Base-by-base conservation (phyloP, 2,797 vertebrate genomes). In the Menidia menidia region DNA sequence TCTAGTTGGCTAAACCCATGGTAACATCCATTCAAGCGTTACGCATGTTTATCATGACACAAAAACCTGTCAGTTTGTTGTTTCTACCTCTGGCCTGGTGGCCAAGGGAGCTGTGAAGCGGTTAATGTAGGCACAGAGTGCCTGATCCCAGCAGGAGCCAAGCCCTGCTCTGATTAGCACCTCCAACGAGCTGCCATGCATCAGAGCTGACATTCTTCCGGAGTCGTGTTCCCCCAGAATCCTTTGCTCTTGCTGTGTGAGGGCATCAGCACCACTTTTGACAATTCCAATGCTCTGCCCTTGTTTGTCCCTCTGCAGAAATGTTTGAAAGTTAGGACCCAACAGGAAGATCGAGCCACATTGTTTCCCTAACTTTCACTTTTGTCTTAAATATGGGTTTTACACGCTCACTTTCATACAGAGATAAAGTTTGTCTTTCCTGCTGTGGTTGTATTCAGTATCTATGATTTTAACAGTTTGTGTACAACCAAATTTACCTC, bases 191-290 rank as follows among this genome's bases (percentile, higher is more conserved):
- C 86, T 76, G 87, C 95, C 95, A 95, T 93, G 95, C 95, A 94
- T 95, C 95, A 95, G 94, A 95, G 95, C 95, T 95, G 96, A 96
- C 96, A 95, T 93, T 95, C 94, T 96, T 95, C 95, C 93, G 93
- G 95, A 96, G 95, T 95, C 95, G 90, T 93, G 94, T 95, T 96
- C 94, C 94, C 95, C 96, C 94, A 83, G 94, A 93, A 92, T 86
- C 95, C 92, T 95, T 95, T 95, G 95, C 94, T 94, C 87, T 85
- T 10, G 65, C 84, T 84, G 83, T 78, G 84, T 35, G 66, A 83
- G 94, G 95, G 96, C 88, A 89, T 95, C 94, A 88, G 95, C 94
- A 88, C 92, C 89, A 88, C 93, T 25, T 25, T 25, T 95, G 94
- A 95, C 95, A 92, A 92, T 94, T 95, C 95, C 94, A 92, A 94